Evolutionary conservation across 2,113 vertebrate species (phyloP), one percentile per base, ranked within the genome.

Genomic region (Solea solea): DNA sequence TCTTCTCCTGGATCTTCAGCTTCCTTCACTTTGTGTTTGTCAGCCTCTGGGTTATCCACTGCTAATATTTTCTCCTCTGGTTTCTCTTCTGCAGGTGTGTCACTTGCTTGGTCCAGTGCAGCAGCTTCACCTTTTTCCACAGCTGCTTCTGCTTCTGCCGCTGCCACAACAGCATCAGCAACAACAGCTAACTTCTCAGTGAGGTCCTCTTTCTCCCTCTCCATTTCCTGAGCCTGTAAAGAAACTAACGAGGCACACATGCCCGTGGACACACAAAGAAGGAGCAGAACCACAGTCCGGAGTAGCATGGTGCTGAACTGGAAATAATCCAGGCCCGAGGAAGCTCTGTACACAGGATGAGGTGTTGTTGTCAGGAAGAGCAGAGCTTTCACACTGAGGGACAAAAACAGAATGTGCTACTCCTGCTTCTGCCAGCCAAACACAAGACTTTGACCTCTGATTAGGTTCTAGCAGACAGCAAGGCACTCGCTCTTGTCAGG

Each of bases 391-490:
- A 78, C 59, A 81, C 57, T 69, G 67, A 82, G 27, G 49, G 57
- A 77, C 71, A 82, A 72, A 76, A 79, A 77, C 67, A 78, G 8
- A 25, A 55, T 51, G 28, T 57, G 76, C 48, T 84, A 57, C 60
- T 63, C 77, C 76, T 68, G 72, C 12, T 62, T 82, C 58, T 64
- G 66, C 61, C 62, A 63, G 40, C 62, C 64, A 45, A 58, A 68
- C 53, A 41, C 68, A 54, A 86, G 91, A 94, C 94, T 94, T 94
- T 93, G 92, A 87, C 86, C 93, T 69, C 46, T 86, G 93, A 94
- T 90, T 88, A 87, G 76, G 53, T 80, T 84, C 52, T 28, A 63
- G 78, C 75, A 87, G 88, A 94, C 93, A 94, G 88, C 91, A 57
- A 87, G 83, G 89, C 91, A 86, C 44, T 69, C 51, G 59, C 15